These are phyloP conservation scores for Agapornis canus DNA, from an alignment of 2,797 vertebrate genomes.

Conservation along the genomic window DNA sequence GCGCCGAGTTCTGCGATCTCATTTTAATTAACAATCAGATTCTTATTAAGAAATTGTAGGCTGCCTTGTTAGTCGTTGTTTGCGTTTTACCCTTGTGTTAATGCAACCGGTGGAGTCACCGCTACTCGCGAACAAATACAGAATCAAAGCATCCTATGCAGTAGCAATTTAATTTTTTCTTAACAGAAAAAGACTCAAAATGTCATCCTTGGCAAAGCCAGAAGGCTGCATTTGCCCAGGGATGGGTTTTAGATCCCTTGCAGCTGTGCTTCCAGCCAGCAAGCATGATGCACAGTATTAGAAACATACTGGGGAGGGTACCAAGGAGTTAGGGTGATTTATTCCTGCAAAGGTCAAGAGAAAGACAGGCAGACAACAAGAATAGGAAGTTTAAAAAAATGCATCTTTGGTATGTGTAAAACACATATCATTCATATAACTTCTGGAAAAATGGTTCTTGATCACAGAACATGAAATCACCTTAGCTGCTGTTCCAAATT, in stretches of 20 bases:
- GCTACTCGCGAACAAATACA: background rate
- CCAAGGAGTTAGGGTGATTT: constrained; percentile 61
- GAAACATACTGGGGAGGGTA: constrained; percentile 56
- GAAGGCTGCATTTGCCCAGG: constrained; percentile 77
- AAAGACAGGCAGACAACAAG: constrained; percentile 53
- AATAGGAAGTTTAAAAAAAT: constrained; percentile 24
- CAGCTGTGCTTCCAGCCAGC: constrained; percentile 77
- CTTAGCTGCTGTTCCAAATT: background rate
- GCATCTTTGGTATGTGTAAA: background rate
- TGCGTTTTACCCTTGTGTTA: constrained; percentile 51
- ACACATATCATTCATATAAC: background rate
- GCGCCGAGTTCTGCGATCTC: constrained; percentile 81
- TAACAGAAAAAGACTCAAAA: constrained; percentile 16
- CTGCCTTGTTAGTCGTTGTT: constrained; percentile 54
- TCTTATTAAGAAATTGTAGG: constrained; percentile 55
- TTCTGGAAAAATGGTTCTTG: background rate
- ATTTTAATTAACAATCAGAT: constrained; percentile 79
- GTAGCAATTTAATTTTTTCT: background rate
- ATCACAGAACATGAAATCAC: background rate
- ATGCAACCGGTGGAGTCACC: constrained; percentile 14
- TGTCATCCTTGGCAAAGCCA: constrained; percentile 75
- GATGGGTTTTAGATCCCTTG: constrained; percentile 75
- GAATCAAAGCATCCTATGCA: constrained; percentile 28
- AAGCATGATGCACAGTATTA: constrained; percentile 66
- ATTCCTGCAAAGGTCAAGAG: constrained; percentile 68